Conservation (phyloP, 2,888 invertebrate species). For the Sphecodes monilicornis region DNA sequence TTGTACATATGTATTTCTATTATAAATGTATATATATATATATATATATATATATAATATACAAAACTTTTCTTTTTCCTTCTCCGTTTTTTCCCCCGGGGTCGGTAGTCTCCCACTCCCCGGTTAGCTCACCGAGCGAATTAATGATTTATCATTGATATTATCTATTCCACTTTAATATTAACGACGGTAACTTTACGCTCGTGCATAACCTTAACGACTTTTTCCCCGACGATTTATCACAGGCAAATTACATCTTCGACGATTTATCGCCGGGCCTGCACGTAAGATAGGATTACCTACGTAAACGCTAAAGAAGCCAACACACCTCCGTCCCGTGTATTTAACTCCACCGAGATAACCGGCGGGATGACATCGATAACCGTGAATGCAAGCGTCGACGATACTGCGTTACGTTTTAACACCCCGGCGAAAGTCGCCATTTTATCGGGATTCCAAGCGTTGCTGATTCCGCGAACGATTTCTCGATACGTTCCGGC, state of each 20-base stretch:
- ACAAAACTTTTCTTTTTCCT: conserved; percentile 38
- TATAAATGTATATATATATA: not conserved
- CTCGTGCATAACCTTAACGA: conserved; percentile 66
- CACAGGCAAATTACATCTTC: conserved; percentile 67
- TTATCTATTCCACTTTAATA: conserved; percentile 69
- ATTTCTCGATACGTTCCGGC: not conserved
- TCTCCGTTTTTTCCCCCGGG: not conserved
- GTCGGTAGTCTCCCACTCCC: conserved; percentile 45
- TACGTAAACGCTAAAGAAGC: conserved; percentile 63
- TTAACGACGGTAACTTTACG: conserved; percentile 67
- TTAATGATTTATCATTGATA: conserved; percentile 73
- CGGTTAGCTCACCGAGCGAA: conserved; percentile 44
- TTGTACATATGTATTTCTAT: not conserved
- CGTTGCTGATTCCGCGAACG: not conserved
- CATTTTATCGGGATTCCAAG: not conserved
- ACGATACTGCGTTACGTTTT: conserved; percentile 16
- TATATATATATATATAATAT: not conserved
- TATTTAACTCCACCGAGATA: conserved; percentile 56
- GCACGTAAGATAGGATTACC: conserved; percentile 64
- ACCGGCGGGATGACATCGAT: conserved; percentile 57
- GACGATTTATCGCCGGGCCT: conserved; percentile 64
- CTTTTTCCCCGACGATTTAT: conserved; percentile 67
- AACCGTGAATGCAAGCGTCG: conserved; percentile 48
- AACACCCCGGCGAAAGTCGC: not conserved
- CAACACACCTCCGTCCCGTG: conserved; percentile 54